Evolutionary conservation across 2,113 vertebrate species (phyloP), one percentile per base, ranked within the genome.

Genomic region (Pomatorhinus ruficollis): DNA sequence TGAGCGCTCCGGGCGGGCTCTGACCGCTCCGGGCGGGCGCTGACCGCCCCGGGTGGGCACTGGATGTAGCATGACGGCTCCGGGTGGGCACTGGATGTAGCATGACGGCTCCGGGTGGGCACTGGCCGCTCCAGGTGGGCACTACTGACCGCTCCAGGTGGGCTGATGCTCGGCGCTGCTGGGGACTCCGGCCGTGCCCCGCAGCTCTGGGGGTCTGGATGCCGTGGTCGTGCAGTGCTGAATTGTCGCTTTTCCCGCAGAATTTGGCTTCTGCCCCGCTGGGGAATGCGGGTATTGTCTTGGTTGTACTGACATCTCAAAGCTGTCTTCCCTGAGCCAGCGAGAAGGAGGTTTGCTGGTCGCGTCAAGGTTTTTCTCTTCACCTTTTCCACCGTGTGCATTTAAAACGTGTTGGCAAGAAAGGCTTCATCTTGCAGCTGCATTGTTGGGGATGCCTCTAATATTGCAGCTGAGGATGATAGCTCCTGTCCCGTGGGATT

Each of bases 191-290:
- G 54, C 50, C 2, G 27, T 14, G 54, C 39, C 40, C 31, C 22
- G 1, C 27, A 7, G 60, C 25, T 5, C 40, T 0, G 50, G 8
- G 37, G 6, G 0, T n/a, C 20, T 13, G 2, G 5, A 1, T 27
- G 70, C 70, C 12, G 0, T 2, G 7, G 5, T 5, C 15, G 3
- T 3, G 35, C 16, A 1, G 12, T 0, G 61, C 42, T 8, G 14
- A 57, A 37, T 8, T 5, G 42, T 11, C 4, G 7, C 28, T 71
- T 40, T 82, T 7, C 60, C 28, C 4, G 7, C 20, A 5, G 47
- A 28, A 39, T 30, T 24, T 12, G 70, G 27, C 15, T 31, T 52
- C 49, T 16, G 40, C 60, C 17, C 27, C 6, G 1, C 1, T 6
- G 50, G 37, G 71, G 27, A 47, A 11, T 0, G 33, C 33, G 16